Evolutionary conservation across 2,888 invertebrate species (phyloP).

Genomic region (Megamerina dolium): DNA sequence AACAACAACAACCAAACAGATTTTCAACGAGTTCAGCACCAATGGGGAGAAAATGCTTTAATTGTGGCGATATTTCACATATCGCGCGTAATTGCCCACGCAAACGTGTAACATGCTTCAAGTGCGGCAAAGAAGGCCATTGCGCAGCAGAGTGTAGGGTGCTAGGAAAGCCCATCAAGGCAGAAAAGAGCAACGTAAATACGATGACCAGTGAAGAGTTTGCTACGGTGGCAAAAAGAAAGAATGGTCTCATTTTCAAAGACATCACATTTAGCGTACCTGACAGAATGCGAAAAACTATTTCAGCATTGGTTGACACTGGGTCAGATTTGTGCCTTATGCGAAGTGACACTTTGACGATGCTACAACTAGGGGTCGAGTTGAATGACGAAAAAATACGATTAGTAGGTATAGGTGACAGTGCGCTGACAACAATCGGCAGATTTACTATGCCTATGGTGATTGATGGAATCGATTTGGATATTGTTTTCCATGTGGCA

Average conservation of each 20-base stretch:
- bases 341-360: constrained; percentile 7
- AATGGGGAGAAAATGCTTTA: too few relatives aligned
- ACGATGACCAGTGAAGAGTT: too few relatives aligned
- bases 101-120: background rate
- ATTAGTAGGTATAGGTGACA: constrained; percentile 8
- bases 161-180: too few relatives aligned
- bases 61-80: background rate
- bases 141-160: background rate
- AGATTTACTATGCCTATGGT: background rate
- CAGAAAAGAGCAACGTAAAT: too few relatives aligned
- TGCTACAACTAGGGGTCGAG: constrained; percentile 6
- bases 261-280: constrained; percentile 1
- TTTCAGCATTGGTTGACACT: constrained; percentile 9
- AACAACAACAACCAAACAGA: too few relatives aligned
- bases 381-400: constrained; percentile 7
- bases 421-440: constrained; percentile 8
- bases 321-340: constrained; percentile 12
- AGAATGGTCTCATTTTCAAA: constrained; percentile 7
- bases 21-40: too few relatives aligned
- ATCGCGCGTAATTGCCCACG: background rate
- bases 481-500: constrained; percentile 6
- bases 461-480: background rate
- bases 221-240: too few relatives aligned
- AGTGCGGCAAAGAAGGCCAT: background rate
- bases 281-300: too few relatives aligned